Evolutionary conservation across 2,797 vertebrate genomes (phyloP), one percentile per base, ranked within the genome.

Genomic region (Anolis apletophallus): DNA sequence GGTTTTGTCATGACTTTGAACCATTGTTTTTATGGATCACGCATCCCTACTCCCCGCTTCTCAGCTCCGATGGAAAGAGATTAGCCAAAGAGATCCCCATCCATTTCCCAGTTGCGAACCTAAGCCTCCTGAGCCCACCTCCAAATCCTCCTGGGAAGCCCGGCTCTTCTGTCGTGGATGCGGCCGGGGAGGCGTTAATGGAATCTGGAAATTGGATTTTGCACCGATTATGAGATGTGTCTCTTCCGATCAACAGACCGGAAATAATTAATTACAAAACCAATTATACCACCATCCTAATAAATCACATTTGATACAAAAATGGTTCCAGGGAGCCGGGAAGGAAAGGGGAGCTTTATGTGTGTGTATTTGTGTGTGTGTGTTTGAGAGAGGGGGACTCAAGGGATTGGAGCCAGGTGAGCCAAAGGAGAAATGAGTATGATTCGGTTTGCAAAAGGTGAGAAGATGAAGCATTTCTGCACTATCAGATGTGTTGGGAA

Each of bases 191-290:
- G 80, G 85, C 87, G 74, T 86, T 86, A 61, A 54, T 36, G 80
- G 92, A 92, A 92, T 89, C 90, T 88, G 93, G 88, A 94, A 94
- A 95, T 94, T 93, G 95, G 96, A 96, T 97, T 96, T 92, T 89
- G 89, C 87, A 85, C 92, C 93, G 95, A 96, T 97, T 96, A 96
- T 59, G 86, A 90, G 94, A 93, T 84, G 92, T 91, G 95, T 95
- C 95, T 94, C 94, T 95, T 95, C 95, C 90, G 94, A 96, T 96
- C 96, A 95, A 88, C 93, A 92, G 91, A 93, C 95, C 95, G 92
- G 90, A 96, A 97, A 95, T 93, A 97, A 97, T 97, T 97, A 97
- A 97, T 97, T 96, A 97, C 95, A 94, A 97, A 97, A 94, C 95
- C 95, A 97, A 97, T 98, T 96, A 97, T 55, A 86, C 86, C 78